phyloP scores from a whole-genome alignment of 1,140 invertebrate species.

The Dendrolimus punctatus region DNA sequence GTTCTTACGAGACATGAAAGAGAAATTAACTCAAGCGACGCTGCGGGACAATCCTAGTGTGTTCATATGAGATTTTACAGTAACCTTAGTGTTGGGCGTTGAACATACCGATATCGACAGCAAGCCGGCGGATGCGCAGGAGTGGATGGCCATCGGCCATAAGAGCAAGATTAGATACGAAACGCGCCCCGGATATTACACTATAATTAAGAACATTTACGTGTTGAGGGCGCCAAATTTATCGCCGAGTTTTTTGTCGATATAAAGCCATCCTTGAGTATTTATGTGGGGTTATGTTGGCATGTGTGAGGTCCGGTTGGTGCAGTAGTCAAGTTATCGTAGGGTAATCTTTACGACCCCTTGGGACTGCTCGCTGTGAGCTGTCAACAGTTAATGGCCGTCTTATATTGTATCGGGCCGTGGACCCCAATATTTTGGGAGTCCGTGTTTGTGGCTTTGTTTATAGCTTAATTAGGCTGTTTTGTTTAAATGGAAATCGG shows the following conservation, averaged over 20 bases:
- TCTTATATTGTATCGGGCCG: slow-evolving; percentile 47
- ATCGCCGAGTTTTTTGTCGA: slow-evolving; percentile 67
- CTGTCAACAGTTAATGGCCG: slow-evolving; percentile 65
- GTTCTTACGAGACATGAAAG: no score
- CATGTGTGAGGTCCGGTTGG: slow-evolving; percentile 59
- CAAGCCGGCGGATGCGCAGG: slow-evolving; percentile 21
- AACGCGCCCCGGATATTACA: slow-evolving; percentile 59
- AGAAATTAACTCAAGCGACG: no score
- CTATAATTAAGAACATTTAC: slow-evolving; percentile 70
- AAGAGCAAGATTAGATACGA: slow-evolving; percentile 63
- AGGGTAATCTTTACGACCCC: slow-evolving; percentile 67
- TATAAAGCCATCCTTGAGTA: slow-evolving; percentile 59
- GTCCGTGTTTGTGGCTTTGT: slow-evolving; percentile 63
- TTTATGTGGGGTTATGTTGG: slow-evolving; percentile 50
- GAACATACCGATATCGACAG: slow-evolving; percentile 35
- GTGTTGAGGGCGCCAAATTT: slow-evolving; percentile 67
- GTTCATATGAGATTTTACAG: background rate
- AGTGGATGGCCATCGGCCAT: slow-evolving; percentile 39
- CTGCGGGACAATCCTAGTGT: no score
- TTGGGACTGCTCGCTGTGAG: slow-evolving; percentile 51
- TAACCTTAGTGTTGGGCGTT: background rate
- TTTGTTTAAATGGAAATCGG: slow-evolving; percentile 62
- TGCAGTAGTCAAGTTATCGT: slow-evolving; percentile 62
- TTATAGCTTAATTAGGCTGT: slow-evolving; percentile 71
- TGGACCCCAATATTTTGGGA: slow-evolving; percentile 51